Base-by-base conservation (phyloP, 2,888 invertebrate species). In the Eilema caniola region DNA sequence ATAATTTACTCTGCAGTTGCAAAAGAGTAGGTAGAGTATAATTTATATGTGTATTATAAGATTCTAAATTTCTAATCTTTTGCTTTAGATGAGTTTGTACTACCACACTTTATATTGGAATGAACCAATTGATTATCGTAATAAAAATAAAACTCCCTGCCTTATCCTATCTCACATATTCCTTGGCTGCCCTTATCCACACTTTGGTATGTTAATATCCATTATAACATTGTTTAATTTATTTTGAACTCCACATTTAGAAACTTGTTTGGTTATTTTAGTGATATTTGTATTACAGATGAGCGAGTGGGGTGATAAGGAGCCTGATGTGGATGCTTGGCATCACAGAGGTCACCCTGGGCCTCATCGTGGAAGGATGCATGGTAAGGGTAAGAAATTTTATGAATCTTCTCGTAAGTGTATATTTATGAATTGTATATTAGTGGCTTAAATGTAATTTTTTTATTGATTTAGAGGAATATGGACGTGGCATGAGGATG, bases 291-390 rank as follows among this genome's bases (percentile, higher is more conserved):
- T 25, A 23, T 87, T 88, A 74, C 83, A 95, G 95, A 95, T 95
- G 91, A 90, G 88, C 86, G 95, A 95, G 83, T 95, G 95, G 95
- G 92, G 89, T 90, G 95, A 95, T 76, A 95, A 95, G 85, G 95
- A 95, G 61, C 87, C 90, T 31, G 95, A 95, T 53, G 89, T 93
- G 77, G 95, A 95, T 77, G 89, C 92, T 71, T 95, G 95, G 95
- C 95, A 94, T 83, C 94, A 94, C 76, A 91, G 95, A 74, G 93
- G 94, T 62, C 95, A 93, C 79, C 90, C 81, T 91, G 95, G 90
- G 84, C 82, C 92, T 80, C 90, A 95, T 62, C 96, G 96, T 81
- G 96, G 96, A 37, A 85, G 90, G 57, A 89, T 90, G 86, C 93
- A 92, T 87, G 93, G 95, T 94, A 75, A 84, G 76, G 65, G 61